These are phyloP conservation scores for Coregonus ussuriensis DNA, from an alignment of 2,797 vertebrate species.

Conservation along the genomic window DNA sequence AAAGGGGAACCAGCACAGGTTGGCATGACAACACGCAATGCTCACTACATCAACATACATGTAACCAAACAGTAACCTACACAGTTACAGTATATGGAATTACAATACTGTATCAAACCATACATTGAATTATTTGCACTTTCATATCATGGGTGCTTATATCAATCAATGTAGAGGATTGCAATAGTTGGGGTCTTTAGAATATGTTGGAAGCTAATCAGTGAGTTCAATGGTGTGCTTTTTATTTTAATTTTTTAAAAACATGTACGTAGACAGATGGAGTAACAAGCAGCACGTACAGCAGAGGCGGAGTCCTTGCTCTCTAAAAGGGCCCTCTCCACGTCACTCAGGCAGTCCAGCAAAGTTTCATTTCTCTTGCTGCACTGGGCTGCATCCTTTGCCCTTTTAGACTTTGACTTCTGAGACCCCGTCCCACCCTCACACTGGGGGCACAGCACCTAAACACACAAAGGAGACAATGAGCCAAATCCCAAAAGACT, in stretches of 20 bases:
- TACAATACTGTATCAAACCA: neutral
- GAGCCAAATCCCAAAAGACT: neutral
- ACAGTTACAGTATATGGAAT: neutral
- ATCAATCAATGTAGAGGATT: neutral
- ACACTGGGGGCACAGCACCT: conserved; percentile 94
- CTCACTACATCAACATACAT: neutral
- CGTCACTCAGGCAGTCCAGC: conserved; percentile 84
- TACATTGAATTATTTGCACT: neutral
- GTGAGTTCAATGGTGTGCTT: neutral
- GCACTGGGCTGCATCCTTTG: conserved; percentile 80
- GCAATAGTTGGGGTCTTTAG: neutral
- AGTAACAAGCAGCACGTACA: conserved; percentile 72
- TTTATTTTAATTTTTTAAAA: neutral
- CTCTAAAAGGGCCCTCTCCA: conserved; percentile 86
- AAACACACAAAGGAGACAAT: conserved; percentile 30
- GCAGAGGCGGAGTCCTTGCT: conserved; percentile 91
- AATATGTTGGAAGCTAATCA: neutral
- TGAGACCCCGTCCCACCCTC: conserved; percentile 78
- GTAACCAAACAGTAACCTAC: neutral
- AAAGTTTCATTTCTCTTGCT: conserved; percentile 79
- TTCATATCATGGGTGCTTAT: neutral
- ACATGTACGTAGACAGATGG: neutral
- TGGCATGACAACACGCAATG: neutral
- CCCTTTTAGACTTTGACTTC: conserved; percentile 87
- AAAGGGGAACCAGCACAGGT: conserved; percentile 1